Conservation (phyloP, 2,888 invertebrate species). For the Temnothorax unifasciatus region DNA sequence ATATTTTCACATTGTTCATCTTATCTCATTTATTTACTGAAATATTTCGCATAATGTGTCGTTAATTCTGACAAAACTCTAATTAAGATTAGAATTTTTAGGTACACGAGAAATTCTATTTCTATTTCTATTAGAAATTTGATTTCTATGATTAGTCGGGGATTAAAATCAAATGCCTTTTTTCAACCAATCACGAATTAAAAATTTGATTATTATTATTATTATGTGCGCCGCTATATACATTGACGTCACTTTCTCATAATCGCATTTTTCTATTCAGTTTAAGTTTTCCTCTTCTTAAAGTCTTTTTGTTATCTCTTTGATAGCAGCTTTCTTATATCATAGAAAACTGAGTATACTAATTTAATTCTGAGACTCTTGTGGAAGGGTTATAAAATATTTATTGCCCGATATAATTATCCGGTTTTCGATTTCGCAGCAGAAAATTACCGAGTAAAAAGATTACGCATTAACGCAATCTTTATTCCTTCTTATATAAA, state of each 20-base stretch:
- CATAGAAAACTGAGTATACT: conserved; percentile 1
- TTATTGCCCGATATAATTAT: background rate
- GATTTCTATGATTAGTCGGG: background rate
- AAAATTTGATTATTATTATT: conserved; percentile 69
- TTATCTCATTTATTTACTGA: background rate
- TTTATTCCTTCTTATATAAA: background rate
- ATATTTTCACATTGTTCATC: background rate
- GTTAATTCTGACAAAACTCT: background rate
- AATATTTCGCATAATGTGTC: background rate
- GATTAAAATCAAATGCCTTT: conserved; percentile 59
- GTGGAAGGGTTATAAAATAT: background rate
- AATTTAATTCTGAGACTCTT: conserved; percentile 15
- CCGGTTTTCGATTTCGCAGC: background rate
- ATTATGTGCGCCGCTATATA: conserved; percentile 56
- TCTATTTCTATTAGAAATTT: background rate
- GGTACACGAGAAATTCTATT: background rate
- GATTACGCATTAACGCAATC: background rate
- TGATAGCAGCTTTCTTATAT: conserved; percentile 9
- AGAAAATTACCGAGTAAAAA: conserved; percentile 18
- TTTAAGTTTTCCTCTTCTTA: conserved; percentile 6
- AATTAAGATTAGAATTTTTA: background rate
- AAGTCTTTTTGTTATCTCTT: background rate
- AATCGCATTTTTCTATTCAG: conserved; percentile 17
- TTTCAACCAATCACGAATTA: conserved; percentile 55
- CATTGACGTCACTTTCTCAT: conserved; percentile 41